These are phyloP conservation scores for Genyomyrus donnyi DNA, from an alignment of 2,113 vertebrate species.

Conservation along the genomic window DNA sequence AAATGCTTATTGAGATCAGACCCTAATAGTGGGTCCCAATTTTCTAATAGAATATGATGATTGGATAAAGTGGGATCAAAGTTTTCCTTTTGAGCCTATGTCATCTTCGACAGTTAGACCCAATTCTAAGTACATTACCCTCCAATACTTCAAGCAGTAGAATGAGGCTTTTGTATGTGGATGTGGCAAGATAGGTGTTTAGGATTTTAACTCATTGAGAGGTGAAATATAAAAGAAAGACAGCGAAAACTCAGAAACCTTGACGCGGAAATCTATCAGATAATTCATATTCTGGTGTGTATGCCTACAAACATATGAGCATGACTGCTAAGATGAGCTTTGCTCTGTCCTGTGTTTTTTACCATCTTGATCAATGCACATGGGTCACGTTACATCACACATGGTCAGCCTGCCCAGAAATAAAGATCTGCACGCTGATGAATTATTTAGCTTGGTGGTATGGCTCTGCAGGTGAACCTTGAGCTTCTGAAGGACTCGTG, in stretches of 20 bases:
- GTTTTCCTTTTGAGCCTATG: background rate
- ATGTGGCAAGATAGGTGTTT: background rate
- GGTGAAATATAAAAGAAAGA: background rate
- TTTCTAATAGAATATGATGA: background rate
- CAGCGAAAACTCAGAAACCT: background rate
- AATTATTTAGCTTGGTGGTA: background rate
- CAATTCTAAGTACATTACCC: background rate
- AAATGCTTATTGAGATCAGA: background rate
- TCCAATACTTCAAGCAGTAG: background rate
- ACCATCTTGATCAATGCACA: background rate
- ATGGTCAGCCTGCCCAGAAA: conserved; percentile 1
- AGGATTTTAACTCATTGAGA: background rate
- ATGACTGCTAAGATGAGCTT: background rate
- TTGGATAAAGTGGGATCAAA: background rate
- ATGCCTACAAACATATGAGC: background rate
- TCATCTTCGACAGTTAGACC: background rate
- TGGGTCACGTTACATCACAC: background rate
- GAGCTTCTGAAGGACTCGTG: background rate
- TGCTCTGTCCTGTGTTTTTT: background rate
- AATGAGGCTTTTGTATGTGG: background rate
- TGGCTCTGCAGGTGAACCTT: background rate
- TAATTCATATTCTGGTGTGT: background rate
- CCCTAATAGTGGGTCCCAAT: background rate
- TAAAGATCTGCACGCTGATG: background rate
- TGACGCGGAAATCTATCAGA: background rate